Evolutionary conservation across 2,797 vertebrate species (phyloP).

Genomic region (Alfaro cultratus): DNA sequence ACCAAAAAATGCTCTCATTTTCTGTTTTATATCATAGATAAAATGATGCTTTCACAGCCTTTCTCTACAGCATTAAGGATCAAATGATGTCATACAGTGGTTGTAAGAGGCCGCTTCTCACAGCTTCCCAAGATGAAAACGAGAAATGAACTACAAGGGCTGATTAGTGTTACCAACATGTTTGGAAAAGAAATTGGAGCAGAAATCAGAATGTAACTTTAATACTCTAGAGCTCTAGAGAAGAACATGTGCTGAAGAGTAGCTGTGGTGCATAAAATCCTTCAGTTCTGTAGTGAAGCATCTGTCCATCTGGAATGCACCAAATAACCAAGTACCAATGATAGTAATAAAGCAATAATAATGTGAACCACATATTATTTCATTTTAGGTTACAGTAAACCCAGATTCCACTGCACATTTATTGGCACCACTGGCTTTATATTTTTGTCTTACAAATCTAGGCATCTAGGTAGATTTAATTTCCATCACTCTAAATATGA

Average conservation of each 20-base stretch:
- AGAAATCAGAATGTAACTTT: conserved; percentile 17
- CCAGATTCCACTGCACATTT: background rate
- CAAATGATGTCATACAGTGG: conserved; percentile 54
- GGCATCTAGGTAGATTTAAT: background rate
- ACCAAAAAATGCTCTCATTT: conserved; percentile 50
- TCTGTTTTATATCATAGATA: conserved; percentile 33
- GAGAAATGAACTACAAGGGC: conserved; percentile 53
- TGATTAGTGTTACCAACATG: conserved; percentile 44
- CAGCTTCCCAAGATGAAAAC: conserved; percentile 12
- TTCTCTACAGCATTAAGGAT: conserved; percentile 24
- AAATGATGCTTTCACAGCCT: conserved; percentile 34
- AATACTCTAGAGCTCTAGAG: conserved; percentile 18
- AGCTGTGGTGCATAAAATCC: conserved; percentile 45
- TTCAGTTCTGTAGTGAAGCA: conserved; percentile 21
- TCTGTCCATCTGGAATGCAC: conserved; percentile 24
- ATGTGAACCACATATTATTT: conserved; percentile 27
- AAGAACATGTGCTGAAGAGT: conserved; percentile 21
- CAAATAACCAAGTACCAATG: conserved; percentile 31
- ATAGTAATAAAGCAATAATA: conserved; percentile 60
- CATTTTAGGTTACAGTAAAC: conserved; percentile 8
- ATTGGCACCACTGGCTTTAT: background rate
- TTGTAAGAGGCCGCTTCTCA: conserved; percentile 29
- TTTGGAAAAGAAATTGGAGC: conserved; percentile 26
- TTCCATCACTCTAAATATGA: background rate
- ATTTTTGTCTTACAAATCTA: background rate